Percentiles rank a stretch among this genome's conserved stretches.
These are phyloP conservation scores for Drosophila robusta DNA, from an alignment of 2,888 invertebrate genomes.

Conservation along the genomic window DNA sequence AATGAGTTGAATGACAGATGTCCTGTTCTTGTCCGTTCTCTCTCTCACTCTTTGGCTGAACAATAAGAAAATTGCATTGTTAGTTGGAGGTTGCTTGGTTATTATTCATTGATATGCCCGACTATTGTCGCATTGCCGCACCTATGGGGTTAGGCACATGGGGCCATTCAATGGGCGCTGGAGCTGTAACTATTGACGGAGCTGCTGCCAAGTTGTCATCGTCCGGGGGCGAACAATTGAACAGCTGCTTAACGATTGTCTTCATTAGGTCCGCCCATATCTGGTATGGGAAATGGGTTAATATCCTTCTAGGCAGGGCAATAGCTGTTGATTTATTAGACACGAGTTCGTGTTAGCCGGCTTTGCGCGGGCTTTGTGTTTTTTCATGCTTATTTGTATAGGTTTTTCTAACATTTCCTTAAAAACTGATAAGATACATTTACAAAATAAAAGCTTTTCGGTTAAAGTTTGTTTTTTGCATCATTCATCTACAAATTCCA, in stretches of 20 bases:
- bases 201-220: slow-evolving; percentile 26
- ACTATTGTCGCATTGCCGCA: slow-evolving; percentile 62
- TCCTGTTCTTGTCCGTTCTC: slow-evolving; percentile 51
- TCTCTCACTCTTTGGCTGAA: not conserved
- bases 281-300: slow-evolving; percentile 17
- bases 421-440: no score
- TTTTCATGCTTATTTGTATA: not conserved
- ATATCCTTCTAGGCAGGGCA: slow-evolving; percentile 15
- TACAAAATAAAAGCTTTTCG: no score
- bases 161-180: slow-evolving; percentile 9
- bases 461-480: no score
- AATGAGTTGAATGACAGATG: slow-evolving; percentile 68
- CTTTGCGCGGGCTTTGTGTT: not conserved
- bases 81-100: slow-evolving; percentile 41
- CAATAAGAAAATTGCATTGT: slow-evolving; percentile 66
- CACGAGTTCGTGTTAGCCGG: not conserved
- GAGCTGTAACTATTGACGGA: slow-evolving; percentile 26
- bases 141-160: slow-evolving; percentile 38
- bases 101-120: slow-evolving; percentile 71
- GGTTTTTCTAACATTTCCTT: no score
- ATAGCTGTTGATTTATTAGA: slow-evolving; percentile 16
- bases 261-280: slow-evolving; percentile 50
- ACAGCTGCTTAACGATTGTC: slow-evolving; percentile 45
- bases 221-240: slow-evolving; percentile 21
- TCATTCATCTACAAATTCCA: no score